phyloP scores from a whole-genome alignment of 2,113 vertebrate species.

The Tachysurus fulvidraco region DNA sequence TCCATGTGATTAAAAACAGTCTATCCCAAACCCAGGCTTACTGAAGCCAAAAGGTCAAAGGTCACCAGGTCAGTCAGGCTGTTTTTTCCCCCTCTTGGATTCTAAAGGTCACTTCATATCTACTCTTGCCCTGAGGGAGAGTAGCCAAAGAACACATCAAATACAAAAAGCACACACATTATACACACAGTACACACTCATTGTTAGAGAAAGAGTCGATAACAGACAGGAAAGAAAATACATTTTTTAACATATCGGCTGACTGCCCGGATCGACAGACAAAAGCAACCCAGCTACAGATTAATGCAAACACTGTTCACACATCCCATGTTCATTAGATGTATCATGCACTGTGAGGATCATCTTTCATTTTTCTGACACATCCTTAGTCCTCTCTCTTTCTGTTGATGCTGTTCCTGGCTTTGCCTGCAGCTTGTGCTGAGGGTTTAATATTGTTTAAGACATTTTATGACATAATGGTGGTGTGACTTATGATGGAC shows the following conservation, averaged over 20 bases:
- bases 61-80: slow-evolving; percentile 42
- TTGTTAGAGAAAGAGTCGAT: not conserved
- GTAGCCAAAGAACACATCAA: slow-evolving; percentile 18
- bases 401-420: not conserved
- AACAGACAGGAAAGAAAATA: not conserved
- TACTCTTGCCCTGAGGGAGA: slow-evolving; percentile 35
- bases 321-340: slow-evolving; percentile 2
- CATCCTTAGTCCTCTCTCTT: not conserved
- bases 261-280: not conserved
- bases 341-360: not conserved
- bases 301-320: slow-evolving; percentile 38
- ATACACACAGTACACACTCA: slow-evolving; percentile 13
- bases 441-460: slow-evolving; percentile 18
- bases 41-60: slow-evolving; percentile 45
- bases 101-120: slow-evolving; percentile 52
- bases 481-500: slow-evolving; percentile 51
- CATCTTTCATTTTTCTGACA: slow-evolving; percentile 18
- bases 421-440: slow-evolving; percentile 4
- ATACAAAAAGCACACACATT: slow-evolving; percentile 31
- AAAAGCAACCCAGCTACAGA: not conserved
- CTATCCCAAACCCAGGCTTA: slow-evolving; percentile 25
- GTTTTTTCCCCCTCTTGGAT: slow-evolving; percentile 43
- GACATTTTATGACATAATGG: slow-evolving; percentile 48
- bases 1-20: slow-evolving; percentile 49
- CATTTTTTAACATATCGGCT: not conserved